Conservation (phyloP, 2,113 vertebrate genomes). For the Zosterops japonicus region DNA sequence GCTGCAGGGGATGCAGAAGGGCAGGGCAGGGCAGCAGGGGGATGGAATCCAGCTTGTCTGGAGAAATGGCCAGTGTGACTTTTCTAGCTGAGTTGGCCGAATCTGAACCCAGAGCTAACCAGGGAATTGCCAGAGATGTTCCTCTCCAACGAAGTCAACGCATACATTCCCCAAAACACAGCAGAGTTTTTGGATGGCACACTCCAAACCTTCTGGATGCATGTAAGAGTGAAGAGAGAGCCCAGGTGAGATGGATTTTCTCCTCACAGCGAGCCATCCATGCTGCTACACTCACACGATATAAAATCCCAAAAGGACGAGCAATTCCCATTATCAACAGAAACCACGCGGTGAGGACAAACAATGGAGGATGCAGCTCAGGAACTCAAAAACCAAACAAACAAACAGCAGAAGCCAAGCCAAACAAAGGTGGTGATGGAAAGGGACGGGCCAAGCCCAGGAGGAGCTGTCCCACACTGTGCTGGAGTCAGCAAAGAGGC, state of each 20-base stretch:
- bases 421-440: not conserved
- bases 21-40: not conserved
- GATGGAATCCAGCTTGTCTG: not conserved
- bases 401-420: not conserved
- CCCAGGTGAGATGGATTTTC: not conserved
- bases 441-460: not conserved
- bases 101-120: not conserved
- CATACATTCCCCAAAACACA: not conserved
- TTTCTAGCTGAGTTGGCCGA: not conserved
- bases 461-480: not conserved
- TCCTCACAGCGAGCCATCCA: not conserved
- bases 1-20: not conserved
- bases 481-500: not conserved
- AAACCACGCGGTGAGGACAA: not conserved
- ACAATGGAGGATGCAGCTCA: not conserved
- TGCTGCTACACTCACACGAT: not conserved
- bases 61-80: not conserved
- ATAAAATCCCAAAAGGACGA: not conserved
- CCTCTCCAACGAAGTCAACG: not conserved
- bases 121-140: not conserved
- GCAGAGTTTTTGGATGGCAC: not conserved
- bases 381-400: conserved; percentile 3
- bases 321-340: not conserved
- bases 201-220: not conserved
- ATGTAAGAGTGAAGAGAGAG: not conserved